Evolutionary conservation across 2,797 vertebrate species (phyloP), one percentile per base, ranked within the genome.

Genomic region (Clarias fuscus): DNA sequence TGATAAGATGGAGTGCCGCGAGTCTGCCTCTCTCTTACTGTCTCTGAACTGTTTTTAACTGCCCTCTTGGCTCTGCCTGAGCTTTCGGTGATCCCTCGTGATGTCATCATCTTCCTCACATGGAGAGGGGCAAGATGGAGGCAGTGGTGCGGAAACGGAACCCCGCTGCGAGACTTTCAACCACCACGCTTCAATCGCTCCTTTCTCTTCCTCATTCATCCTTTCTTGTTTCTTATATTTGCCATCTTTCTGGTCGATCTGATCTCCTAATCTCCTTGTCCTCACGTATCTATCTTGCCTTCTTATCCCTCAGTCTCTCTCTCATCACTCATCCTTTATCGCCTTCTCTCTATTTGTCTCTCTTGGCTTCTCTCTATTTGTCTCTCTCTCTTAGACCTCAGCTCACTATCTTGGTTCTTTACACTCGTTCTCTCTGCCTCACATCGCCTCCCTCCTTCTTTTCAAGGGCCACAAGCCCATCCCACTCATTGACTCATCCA

Each of bases 401-500:
- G 73, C 68, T 80, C 67, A 62, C 82, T 91, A 75, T 67, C 73
- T 86, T 37, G 43, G 40, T 75, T 79, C 70, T 83, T 0, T 70
- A n/a, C 70, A 40, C 61, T 67, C 48, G n/a, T 88, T 88, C 86
- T 64, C 58, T 58, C 24, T 65, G 27, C 71, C 82, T 85, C 30
- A 30, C 80, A 62, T 73, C 62, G 65, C 37, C 78, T 73, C 80
- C 91, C 75, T 84, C 11, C 65, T 64, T 17, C 58, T 43, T 79
- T 58, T 80, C 73, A 84, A 68, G n/a, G 72, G 78, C 53, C 80
- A 84, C 79, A 90, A 85, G 90, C 92, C 86, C 85, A 88, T 88
- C 89, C 89, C 90, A 91, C 90, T 90, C 91, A 93, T 91, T 92
- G 93, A 94, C 93, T 95, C 92, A 94, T 93, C 93, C 91, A 89